These are phyloP conservation scores for Ceratina japonica DNA, from an alignment of 1,140 invertebrate species.

Conservation along the genomic window DNA sequence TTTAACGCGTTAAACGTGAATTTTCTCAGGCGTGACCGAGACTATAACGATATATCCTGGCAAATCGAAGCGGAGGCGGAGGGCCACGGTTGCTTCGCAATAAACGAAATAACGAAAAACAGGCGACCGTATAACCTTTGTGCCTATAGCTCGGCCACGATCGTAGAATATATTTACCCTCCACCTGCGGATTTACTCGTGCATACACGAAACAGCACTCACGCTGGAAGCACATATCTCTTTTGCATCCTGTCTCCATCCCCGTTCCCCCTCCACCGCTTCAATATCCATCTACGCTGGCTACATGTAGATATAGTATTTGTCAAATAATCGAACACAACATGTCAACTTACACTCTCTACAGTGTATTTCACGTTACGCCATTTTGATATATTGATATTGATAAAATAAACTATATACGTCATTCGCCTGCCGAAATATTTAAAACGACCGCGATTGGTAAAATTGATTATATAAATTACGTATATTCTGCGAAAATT, in stretches of 20 bases:
- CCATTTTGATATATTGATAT: no score
- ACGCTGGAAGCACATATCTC: slow-evolving; percentile 58
- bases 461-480: no score
- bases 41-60: slow-evolving; percentile 11
- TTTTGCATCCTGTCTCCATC: slow-evolving; percentile 34
- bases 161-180: slow-evolving; percentile 61
- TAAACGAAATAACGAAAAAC: slow-evolving; percentile 43
- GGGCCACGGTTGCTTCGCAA: background rate
- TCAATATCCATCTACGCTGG: background rate
- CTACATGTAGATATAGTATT: slow-evolving; percentile 31
- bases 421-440: background rate
- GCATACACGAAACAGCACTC: slow-evolving; percentile 73
- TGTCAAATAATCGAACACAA: slow-evolving; percentile 42
- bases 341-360: background rate
- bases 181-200: slow-evolving; percentile 70
- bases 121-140: slow-evolving; percentile 43
- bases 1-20: no score
- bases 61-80: background rate
- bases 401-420: background rate
- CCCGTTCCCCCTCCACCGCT: slow-evolving; percentile 16
- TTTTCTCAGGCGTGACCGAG: background rate
- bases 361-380: background rate
- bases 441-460: no score
- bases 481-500: no score
- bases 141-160: slow-evolving; percentile 29